Evolutionary conservation across 2,888 invertebrate genomes (phyloP).

Genomic region (Drosophila monieri): DNA sequence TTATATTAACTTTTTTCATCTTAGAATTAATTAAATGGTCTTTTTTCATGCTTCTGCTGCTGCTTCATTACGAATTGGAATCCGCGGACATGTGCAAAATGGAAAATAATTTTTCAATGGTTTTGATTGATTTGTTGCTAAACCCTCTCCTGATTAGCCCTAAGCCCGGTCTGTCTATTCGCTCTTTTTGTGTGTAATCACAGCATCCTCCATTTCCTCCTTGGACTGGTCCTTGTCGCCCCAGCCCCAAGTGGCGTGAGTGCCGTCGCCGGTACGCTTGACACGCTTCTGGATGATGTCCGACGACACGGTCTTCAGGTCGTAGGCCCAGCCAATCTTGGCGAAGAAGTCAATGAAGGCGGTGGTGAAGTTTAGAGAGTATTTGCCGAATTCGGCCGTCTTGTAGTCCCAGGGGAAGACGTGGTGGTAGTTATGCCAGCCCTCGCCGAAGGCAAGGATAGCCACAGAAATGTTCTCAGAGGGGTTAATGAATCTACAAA

Average conservation of each 20-base stretch:
- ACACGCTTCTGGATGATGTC: constrained; percentile 89
- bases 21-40: constrained; percentile 72
- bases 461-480: constrained; percentile 88
- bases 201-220: constrained; percentile 85
- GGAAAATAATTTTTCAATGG: constrained; percentile 42
- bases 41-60: constrained; percentile 27
- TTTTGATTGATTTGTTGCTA: constrained; percentile 47
- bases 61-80: constrained; percentile 36
- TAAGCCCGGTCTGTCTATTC: constrained; percentile 81
- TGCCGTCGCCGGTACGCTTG: constrained; percentile 90
- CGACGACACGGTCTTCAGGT: constrained; percentile 91
- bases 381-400: constrained; percentile 91
- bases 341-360: constrained; percentile 92
- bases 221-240: constrained; percentile 88
- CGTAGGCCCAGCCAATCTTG: constrained; percentile 93
- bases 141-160: constrained; percentile 35
- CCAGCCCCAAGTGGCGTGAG: constrained; percentile 92
- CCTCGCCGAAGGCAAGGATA: constrained; percentile 88
- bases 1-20: constrained; percentile 62
- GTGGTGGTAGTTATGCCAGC: constrained; percentile 94
- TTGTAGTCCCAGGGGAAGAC: constrained; percentile 94
- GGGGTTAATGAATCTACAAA: constrained; percentile 86
- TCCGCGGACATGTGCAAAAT: constrained; percentile 51
- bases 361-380: constrained; percentile 90
- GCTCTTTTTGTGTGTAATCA: constrained; percentile 86